Base-by-base conservation (phyloP, 2,888 invertebrate genomes). In the Rhodophaea formosa region DNA sequence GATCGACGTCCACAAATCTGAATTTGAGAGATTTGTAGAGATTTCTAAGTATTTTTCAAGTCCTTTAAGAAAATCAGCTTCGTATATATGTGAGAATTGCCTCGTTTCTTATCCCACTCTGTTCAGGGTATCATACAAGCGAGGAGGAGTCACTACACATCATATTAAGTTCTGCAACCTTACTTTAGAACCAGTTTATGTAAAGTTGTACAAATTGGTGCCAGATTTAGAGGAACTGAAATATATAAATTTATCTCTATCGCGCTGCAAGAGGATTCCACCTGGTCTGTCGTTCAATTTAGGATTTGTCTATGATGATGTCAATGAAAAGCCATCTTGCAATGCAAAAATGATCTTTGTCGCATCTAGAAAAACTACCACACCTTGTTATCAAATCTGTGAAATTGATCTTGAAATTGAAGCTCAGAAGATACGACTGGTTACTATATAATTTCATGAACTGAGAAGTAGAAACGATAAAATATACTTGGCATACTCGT, bases 31-130 rank as follows among this genome's bases (percentile, higher is more conserved):
- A 57, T 89, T 90, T 60, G 82, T 90, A 45, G 87, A 89, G 71
- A 87, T 90, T 59, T 87, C 89, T 0, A 86, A 88, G 62, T 86
- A 87, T 60, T 90, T 88, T 62, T 86, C 88, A 0, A 87, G 84
- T 57, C 88, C 88, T 2, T 64, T 88, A 3, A 75, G 78, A 3
- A 88, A 86, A 71, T 82, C 84, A 1, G 88, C 89, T 1, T 85
- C 89, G 0, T 89, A 89, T 60, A 74, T 88, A 7, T 84, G 87
- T 61, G 89, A 89, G 60, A 82, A 75, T 30, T 67, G 74, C 2
- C 74, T 89, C 0, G 80, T 88, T 3, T 79, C 87, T 0, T 86
- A 84, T 61, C 88, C 89, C 1, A 83, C 75, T 60, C 69, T 77
- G 1, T 82, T 72, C 61, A 75, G 77, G 59, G 70, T 89, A n/a